Evolutionary conservation across 2,888 invertebrate genomes (phyloP).

Genomic region (Cryptus viduatorius): DNA sequence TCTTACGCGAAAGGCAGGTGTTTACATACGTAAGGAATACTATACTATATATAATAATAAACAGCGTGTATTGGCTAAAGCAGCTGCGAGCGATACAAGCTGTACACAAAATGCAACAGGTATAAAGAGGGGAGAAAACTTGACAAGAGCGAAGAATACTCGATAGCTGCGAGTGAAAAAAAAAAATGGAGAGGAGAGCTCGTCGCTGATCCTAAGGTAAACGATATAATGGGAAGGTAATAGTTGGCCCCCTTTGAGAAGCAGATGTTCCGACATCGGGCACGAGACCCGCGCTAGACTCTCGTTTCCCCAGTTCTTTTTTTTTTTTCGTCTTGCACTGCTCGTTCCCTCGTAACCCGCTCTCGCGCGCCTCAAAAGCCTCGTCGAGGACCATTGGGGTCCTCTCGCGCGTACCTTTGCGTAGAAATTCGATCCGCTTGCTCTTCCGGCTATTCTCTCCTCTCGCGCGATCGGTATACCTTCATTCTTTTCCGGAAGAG

Average conservation of each 20-base stretch:
- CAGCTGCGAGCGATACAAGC: slow-evolving; percentile 46
- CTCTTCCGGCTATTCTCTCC: slow-evolving; percentile 60
- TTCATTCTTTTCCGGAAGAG: slow-evolving; percentile 45
- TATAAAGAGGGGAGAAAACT: slow-evolving; percentile 23
- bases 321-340: slow-evolving; percentile 45
- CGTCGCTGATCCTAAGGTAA: slow-evolving; percentile 72
- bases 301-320: background rate
- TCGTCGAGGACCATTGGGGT: background rate
- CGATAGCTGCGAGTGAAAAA: slow-evolving; percentile 30
- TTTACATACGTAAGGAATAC: slow-evolving; percentile 7
- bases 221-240: slow-evolving; percentile 81
- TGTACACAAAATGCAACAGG: slow-evolving; percentile 42
- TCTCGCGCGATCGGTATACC: slow-evolving; percentile 41
- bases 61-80: slow-evolving; percentile 29
- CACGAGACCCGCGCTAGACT: slow-evolving; percentile 54
- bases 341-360: slow-evolving; percentile 54
- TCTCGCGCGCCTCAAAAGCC: slow-evolving; percentile 34
- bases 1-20: slow-evolving; percentile 73
- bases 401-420: slow-evolving; percentile 54
- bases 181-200: slow-evolving; percentile 34
- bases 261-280: slow-evolving; percentile 65
- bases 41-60: background rate
- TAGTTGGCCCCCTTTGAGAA: slow-evolving; percentile 78
- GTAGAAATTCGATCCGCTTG: slow-evolving; percentile 44
- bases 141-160: slow-evolving; percentile 47